These are phyloP conservation scores for Nomada lathburiana DNA, from an alignment of 2,888 invertebrate genomes.

Conservation along the genomic window DNA sequence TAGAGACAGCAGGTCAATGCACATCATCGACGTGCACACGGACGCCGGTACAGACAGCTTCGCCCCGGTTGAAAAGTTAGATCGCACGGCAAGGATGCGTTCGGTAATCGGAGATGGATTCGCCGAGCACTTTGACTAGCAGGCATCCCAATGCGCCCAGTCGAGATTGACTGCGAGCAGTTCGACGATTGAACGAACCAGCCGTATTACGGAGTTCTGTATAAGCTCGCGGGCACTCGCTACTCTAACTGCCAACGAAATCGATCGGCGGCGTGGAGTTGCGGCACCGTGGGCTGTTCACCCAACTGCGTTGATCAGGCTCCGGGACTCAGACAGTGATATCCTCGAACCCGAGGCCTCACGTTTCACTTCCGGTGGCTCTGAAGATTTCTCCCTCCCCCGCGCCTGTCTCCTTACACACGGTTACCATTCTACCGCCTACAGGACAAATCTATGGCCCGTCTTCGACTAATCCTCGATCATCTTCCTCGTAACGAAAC, in stretches of 20 bases:
- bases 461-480: conserved; percentile 56
- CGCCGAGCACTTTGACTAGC: conserved; percentile 69
- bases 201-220: conserved; percentile 65
- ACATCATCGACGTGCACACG: neutral
- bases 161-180: conserved; percentile 66
- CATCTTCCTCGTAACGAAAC: conserved; percentile 44
- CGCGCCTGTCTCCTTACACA: neutral
- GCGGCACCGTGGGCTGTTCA: conserved; percentile 63
- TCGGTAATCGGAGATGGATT: conserved; percentile 71
- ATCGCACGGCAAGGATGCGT: conserved; percentile 45
- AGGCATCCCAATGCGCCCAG: conserved; percentile 51
- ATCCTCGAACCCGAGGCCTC: conserved; percentile 33
- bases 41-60: conserved; percentile 27
- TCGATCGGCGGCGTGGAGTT: conserved; percentile 42
- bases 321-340: conserved; percentile 68
- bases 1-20: neutral
- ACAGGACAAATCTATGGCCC: conserved; percentile 12
- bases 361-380: conserved; percentile 29
- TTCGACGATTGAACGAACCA: conserved; percentile 55
- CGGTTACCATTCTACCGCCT: neutral
- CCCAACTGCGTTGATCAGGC: conserved; percentile 71
- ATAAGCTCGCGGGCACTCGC: conserved; percentile 37
- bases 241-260: conserved; percentile 23
- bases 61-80: conserved; percentile 58
- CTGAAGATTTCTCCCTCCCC: neutral